Base-by-base conservation (phyloP, 2,113 vertebrate genomes). In the Apodemus sylvaticus region DNA sequence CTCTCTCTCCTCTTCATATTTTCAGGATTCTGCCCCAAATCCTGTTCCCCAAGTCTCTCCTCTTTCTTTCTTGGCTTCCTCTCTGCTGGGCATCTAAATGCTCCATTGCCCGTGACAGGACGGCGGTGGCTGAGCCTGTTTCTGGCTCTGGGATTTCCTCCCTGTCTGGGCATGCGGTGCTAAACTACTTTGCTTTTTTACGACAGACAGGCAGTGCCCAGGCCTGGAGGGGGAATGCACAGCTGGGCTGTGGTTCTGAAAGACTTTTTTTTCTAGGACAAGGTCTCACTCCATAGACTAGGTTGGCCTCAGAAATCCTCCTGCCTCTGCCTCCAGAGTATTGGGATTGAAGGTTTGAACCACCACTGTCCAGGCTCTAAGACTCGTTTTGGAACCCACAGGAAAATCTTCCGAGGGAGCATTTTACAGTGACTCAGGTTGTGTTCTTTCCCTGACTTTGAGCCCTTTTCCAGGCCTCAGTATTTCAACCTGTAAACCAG, bases 91-190 rank as follows among this genome's bases (percentile, higher is more conserved):
- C 34, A 48, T n/a, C n/a, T n/a, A 31, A 24, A 29, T 42, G 39
- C 42, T 83, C 82, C 82, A 7, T 83, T 45, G 74, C 94, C 42
- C 51, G 36, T 62, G 70, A 34, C 1, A 16, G 86, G 73, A 73
- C 68, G 58, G 94, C 90, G 14, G 0, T 78, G 71, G 93, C 96
- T 93, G 96, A 97, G 79, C 93, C 76, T 13, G 90, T 78, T 4
- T 5, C 11, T 77, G 51, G 58, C 78, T 92, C 95, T 94, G 93
- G 0, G 29, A 60, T 45, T 93, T 94, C 87, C 66, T 97, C 96
- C 96, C 60, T 97, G 97, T 96, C 97, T 97, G 95, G 97, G 92
- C 97, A 94, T 97, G 97, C 70, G 83, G 58, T 64, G 71, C 60
- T 77, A 93, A 94, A 93, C 87, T 85, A 79, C 73, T 85, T 97